phyloP scores from a whole-genome alignment of 2,888 invertebrate species.

The Eilema sororculum region DNA sequence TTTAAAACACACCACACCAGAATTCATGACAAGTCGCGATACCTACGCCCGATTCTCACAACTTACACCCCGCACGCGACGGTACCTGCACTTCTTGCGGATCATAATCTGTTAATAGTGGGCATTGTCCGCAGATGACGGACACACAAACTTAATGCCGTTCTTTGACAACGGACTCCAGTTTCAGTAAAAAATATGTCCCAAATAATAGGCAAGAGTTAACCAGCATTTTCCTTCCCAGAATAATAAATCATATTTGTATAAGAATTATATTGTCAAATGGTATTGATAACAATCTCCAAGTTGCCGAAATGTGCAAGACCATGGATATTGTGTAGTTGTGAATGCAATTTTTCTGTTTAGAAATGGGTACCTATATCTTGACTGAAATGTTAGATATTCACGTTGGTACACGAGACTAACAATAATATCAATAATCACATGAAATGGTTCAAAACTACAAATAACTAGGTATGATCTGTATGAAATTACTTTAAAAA shows the following conservation, averaged over 20 bases:
- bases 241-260: conserved; percentile 80
- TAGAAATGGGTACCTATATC: too few relatives aligned
- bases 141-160: conserved; percentile 69
- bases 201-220: conserved; percentile 81
- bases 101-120: conserved; percentile 85
- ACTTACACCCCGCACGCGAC: conserved; percentile 50
- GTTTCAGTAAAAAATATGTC: conserved; percentile 48
- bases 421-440: too few relatives aligned
- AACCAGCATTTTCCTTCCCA: conserved; percentile 65
- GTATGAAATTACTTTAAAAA: too few relatives aligned
- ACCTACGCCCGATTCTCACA: conserved; percentile 24
- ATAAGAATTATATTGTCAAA: conserved; percentile 49
- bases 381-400: too few relatives aligned
- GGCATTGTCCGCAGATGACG: conserved; percentile 83
- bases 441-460: too few relatives aligned
- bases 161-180: conserved; percentile 61
- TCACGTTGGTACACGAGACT: too few relatives aligned
- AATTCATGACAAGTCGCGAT: background rate
- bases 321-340: conserved; percentile 20
- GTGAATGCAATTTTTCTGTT: conserved; percentile 17
- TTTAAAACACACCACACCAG: background rate
- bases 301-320: conserved; percentile 44
- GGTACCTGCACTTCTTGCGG: conserved; percentile 84
- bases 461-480: too few relatives aligned
- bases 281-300: conserved; percentile 45